Evolutionary conservation across 2,888 invertebrate genomes (phyloP), one percentile per base, ranked within the genome.

Genomic region (Raillietiella orientalis): DNA sequence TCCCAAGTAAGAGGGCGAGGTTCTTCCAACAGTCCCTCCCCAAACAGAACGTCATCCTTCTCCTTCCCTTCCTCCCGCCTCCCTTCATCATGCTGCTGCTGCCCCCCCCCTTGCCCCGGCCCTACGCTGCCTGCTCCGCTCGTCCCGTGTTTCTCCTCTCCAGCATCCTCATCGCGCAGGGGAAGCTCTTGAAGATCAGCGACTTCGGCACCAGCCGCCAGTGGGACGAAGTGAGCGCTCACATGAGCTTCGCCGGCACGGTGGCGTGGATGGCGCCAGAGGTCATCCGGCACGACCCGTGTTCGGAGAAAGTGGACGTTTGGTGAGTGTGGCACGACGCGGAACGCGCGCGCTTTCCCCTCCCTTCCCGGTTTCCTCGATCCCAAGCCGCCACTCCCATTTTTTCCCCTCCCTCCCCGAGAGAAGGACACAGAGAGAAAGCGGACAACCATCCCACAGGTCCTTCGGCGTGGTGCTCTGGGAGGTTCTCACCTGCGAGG

Each of bases 251-350:
- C 48, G 84, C 82, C 3, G 93, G 93, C 21, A 96, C 93, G 0
- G 79, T 90, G 1, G 79, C 87, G 0, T 96, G 93, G 93, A 96
- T 96, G 93, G 87, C 93, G 0, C 96, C 96, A 0, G 96, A 96
- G 52, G 74, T 93, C 21, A 90, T 96, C 35, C 62, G 84, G 31
- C 82, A 84, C 42, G 77, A 90, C 42, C 77, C 72, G 0, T 96
- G 87, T 46, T 84, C 79, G 0, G 90, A 93, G 43, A 79, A 87
- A 45, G 84, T 96, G 0, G 96, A 96, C 44, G 72, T 96, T 31
- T 96, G 93, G 90, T 58, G 41, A 46, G 46, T 34, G n/a, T n/a
- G n/a, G n/a, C n/a, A n/a, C n/a, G n/a, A n/a, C n/a, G n/a, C n/a
- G n/a, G n/a, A n/a, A n/a, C n/a, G n/a, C n/a, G n/a, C n/a, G n/a